A percentile compares a stretch with the other conserved stretches of the same genome.
These are phyloP conservation scores for Conistra vaccinii DNA, from an alignment of 2,888 invertebrate species.

Conservation along the genomic window DNA sequence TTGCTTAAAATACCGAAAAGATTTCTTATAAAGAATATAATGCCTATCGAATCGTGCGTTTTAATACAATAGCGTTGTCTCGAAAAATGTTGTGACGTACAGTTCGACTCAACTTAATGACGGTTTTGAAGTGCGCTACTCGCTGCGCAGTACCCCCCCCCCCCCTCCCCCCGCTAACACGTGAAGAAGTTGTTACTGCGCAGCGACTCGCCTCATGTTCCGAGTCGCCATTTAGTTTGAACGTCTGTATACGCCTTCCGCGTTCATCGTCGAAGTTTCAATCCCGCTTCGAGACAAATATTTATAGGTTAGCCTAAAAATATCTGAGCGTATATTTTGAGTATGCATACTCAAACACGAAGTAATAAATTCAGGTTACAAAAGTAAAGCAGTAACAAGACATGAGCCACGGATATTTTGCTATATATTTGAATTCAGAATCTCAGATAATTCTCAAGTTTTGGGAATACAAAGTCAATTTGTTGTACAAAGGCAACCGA, in stretches of 20 bases:
- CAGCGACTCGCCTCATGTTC: too few species aligned
- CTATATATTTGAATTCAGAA: slow-evolving; percentile 1
- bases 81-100: neutral
- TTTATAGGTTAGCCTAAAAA: neutral
- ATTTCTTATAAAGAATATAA: neutral
- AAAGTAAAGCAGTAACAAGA: neutral
- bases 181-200: too few species aligned
- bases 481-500: too few species aligned
- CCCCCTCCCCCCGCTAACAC: too few species aligned
- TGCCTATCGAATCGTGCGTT: too few species aligned
- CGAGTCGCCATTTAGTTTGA: too few species aligned
- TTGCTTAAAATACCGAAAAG: slow-evolving; percentile 10
- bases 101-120: too few species aligned
- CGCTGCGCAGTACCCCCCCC: too few species aligned
- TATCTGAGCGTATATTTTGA: neutral
- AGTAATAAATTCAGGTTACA: slow-evolving; percentile 7
- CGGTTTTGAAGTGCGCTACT: too few species aligned
- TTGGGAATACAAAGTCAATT: neutral
- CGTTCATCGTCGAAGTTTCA: slow-evolving; percentile 4
- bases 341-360: neutral
- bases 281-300: slow-evolving; percentile 2
- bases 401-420: neutral
- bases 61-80: neutral
- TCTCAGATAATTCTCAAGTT: neutral
- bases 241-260: neutral